Conservation (phyloP, 1,140 invertebrate species). For the Aradophagus sp. region DNA sequence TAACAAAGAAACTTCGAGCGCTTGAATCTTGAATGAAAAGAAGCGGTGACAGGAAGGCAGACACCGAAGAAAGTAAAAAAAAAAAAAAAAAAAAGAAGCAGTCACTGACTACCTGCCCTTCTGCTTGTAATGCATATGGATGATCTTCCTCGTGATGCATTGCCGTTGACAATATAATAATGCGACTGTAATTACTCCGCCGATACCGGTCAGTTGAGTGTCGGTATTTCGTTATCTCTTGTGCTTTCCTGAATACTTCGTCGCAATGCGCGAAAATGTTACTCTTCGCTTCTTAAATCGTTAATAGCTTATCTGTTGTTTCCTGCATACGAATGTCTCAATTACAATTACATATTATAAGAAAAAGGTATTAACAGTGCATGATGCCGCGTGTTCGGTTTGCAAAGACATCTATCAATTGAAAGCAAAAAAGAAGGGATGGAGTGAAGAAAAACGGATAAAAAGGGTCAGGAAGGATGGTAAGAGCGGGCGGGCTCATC, state of each 20-base stretch:
- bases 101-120: constrained; percentile 24
- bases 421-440: constrained; percentile 47
- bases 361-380: too few relatives aligned
- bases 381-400: too few relatives aligned
- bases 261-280: too few relatives aligned
- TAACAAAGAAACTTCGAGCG: too few relatives aligned
- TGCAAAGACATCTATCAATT: constrained; percentile 72
- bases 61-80: neutral
- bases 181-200: constrained; percentile 67
- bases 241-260: too few relatives aligned
- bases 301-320: constrained; percentile 14
- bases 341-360: constrained; percentile 12
- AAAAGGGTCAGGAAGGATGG: constrained; percentile 21
- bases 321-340: constrained; percentile 19
- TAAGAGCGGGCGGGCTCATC: constrained; percentile 66
- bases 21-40: too few relatives aligned
- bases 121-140: constrained; percentile 65
- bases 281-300: constrained; percentile 2
- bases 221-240: constrained; percentile 50
- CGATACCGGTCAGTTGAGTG: constrained; percentile 37
- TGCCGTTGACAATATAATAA: constrained; percentile 69
- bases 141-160: constrained; percentile 65
- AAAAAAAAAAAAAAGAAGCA: constrained; percentile 16
- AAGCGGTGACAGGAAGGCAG: constrained; percentile 31
- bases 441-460: constrained; percentile 50